Evolutionary conservation across 1,140 invertebrate species (phyloP).

Genomic region (Portunus trituberculatus): DNA sequence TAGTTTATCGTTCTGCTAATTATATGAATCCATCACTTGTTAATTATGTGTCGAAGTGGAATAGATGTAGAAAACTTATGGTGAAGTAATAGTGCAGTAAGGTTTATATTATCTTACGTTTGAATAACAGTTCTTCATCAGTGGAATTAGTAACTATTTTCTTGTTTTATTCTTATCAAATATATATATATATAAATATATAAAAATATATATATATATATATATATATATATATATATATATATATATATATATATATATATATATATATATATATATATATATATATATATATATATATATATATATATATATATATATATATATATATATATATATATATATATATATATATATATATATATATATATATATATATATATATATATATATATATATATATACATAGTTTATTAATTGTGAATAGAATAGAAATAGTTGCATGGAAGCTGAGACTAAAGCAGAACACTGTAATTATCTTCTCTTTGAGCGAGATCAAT

Average conservation of each 20-base stretch:
- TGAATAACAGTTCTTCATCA: no score
- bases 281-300: conserved; percentile 42
- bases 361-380: conserved; percentile 41
- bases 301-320: conserved; percentile 54
- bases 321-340: conserved; percentile 57
- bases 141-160: no score
- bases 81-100: no score
- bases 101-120: no score
- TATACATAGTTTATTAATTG: background rate
- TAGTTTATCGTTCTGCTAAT: no score
- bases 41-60: no score
- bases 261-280: conserved; percentile 56
- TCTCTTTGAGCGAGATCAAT: no score
- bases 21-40: no score
- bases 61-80: no score
- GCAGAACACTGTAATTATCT: no score
- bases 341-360: conserved; percentile 60
- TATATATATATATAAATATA: conserved; percentile 43
- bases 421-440: background rate
- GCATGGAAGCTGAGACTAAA: no score
- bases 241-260: conserved; percentile 54
- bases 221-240: conserved; percentile 58
- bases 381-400: conserved; percentile 47
- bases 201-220: conserved; percentile 54
- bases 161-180: no score